Evolutionary conservation across 1,140 invertebrate species (phyloP).

Genomic region (Venturia canescens): DNA sequence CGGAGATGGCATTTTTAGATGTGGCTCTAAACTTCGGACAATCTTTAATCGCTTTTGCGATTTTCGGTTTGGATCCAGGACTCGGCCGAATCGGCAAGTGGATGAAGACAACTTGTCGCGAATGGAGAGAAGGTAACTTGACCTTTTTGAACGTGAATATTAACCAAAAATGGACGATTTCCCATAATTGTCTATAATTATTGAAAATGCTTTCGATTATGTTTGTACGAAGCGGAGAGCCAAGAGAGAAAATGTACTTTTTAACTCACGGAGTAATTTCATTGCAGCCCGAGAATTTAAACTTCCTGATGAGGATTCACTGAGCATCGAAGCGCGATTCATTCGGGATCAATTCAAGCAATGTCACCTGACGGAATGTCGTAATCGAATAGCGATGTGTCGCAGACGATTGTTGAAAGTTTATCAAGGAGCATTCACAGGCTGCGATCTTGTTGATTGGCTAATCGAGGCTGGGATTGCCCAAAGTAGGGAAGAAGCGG

Average conservation of each 20-base stretch:
- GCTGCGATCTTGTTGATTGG: slow-evolving; percentile 91
- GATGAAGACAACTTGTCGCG: slow-evolving; percentile 63
- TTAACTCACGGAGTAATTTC: slow-evolving; percentile 39
- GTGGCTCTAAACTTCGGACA: slow-evolving; percentile 93
- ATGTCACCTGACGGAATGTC: slow-evolving; percentile 90
- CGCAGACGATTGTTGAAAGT: slow-evolving; percentile 84
- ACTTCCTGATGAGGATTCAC: slow-evolving; percentile 84
- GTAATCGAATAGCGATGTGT: slow-evolving; percentile 84
- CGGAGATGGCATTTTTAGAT: slow-evolving; percentile 94
- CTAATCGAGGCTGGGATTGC: slow-evolving; percentile 87
- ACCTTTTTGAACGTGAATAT: slow-evolving; percentile 11
- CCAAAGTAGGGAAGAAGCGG: slow-evolving; percentile 85
- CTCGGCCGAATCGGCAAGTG: slow-evolving; percentile 69
- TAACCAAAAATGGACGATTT: background rate
- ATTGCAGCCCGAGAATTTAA: slow-evolving; percentile 63
- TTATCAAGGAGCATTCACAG: slow-evolving; percentile 89
- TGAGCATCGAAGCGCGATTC: slow-evolving; percentile 86
- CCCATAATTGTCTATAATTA: no score
- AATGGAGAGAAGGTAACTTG: slow-evolving; percentile 62
- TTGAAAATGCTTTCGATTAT: no score
- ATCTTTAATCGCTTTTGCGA: slow-evolving; percentile 88
- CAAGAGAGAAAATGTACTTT: no score
- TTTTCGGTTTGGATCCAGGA: slow-evolving; percentile 90
- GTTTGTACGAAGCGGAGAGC: no score
- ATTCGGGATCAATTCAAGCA: slow-evolving; percentile 93